Evolutionary conservation across 2,888 invertebrate genomes (phyloP), one percentile per base, ranked within the genome.

Genomic region (Acronicta psi): DNA sequence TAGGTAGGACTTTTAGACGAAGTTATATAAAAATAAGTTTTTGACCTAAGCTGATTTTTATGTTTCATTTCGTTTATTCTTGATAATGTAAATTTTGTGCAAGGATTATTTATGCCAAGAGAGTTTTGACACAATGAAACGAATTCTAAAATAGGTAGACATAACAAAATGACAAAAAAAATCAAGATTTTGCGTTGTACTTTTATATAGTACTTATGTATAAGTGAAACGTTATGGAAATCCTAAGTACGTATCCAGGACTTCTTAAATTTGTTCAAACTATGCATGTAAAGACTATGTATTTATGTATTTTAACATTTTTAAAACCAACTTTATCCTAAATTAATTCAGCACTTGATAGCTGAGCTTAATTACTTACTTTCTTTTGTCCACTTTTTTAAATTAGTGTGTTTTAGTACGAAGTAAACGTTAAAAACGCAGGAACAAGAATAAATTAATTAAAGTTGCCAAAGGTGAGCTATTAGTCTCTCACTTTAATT

Each of bases 401-500:
- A 66, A 71, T 67, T 50, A 55, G 46, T 34, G 50, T 58, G 29
- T 57, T 65, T 67, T 34, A 65, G 55, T 53, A 52, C 59, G 59
- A 55, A 42, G 55, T 55, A 42, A 69, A 58, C 36, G 44, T 53
- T 18, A 65, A 65, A 71, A 66, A 66, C 52, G 14, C 43, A 41
- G 23, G 49, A 51, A 57, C 49, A 43, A 53, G 49, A 53, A 57
- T 54, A 40, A 58, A 61, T 69, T 63, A 63, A 69, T 70, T 54
- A 45, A 50, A 69, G 49, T 53, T 61, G 45, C 55, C 54, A 46
- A 68, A 68, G 50, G 50, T 46, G 36, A 60, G 59, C 69, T 59
- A 57, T 56, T 73, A 67, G 67, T 59, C 69, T 75, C 55, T 52
- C 36, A 52, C 51, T 62, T 56, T 67, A 70, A 63, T 79, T 81